A percentile compares a stretch with the other conserved stretches of the same genome.
Conservation (phyloP, 2,113 vertebrate genomes). For the Urocolius indicus region DNA sequence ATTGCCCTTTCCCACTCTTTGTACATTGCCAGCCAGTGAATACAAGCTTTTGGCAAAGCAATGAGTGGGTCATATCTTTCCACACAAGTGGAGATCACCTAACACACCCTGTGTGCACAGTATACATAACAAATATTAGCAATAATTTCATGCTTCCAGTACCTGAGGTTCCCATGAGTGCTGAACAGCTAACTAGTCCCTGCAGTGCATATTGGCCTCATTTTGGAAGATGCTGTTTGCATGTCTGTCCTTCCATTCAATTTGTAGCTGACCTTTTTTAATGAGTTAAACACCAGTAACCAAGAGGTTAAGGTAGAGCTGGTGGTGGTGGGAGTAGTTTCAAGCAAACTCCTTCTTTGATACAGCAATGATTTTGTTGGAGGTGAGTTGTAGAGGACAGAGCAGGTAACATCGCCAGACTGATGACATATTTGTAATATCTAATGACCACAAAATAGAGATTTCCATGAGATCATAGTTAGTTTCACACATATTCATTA, state of each 20-base stretch:
- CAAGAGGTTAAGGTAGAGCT: background rate
- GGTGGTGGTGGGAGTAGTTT: background rate
- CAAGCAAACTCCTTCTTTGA: background rate
- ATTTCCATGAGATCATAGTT: conserved; percentile 41
- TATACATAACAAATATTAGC: background rate
- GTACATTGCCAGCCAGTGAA: background rate
- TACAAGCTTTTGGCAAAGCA: background rate
- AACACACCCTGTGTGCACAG: background rate
- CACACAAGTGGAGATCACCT: background rate
- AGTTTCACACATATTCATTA: conserved; percentile 57
- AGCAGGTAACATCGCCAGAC: background rate
- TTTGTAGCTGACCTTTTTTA: background rate
- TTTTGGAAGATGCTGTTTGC: background rate
- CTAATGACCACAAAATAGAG: conserved; percentile 31
- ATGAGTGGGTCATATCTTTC: background rate
- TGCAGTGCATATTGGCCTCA: background rate
- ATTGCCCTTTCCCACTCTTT: background rate
- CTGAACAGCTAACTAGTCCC: background rate
- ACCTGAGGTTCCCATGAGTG: background rate
- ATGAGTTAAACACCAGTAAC: background rate
- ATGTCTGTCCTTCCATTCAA: background rate
- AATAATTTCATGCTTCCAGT: background rate
- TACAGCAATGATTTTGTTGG: background rate
- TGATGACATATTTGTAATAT: conserved; percentile 22
- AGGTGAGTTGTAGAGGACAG: conserved; percentile 1